phyloP scores from a whole-genome alignment of 1,140 invertebrate genomes.

The Eulimnadia texana region DNA sequence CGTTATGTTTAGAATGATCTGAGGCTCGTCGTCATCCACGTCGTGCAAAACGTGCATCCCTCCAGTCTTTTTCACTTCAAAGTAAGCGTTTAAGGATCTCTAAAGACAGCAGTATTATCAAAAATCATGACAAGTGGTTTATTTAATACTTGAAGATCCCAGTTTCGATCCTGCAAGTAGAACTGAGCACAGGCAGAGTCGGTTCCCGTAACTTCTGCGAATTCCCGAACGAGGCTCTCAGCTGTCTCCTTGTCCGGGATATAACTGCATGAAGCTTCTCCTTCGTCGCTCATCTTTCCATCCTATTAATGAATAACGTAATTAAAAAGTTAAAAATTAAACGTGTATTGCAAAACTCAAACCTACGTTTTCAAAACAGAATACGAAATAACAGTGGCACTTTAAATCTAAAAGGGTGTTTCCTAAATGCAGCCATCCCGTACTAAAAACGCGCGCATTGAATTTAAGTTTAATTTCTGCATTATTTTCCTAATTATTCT shows the following conservation, averaged over 20 bases:
- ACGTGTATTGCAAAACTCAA: too few relatives aligned
- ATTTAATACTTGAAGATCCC: slow-evolving; percentile 34
- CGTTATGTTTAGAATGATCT: slow-evolving; percentile 25
- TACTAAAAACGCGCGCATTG: too few relatives aligned
- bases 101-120: slow-evolving; percentile 16
- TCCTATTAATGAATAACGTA: too few relatives aligned
- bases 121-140: not conserved
- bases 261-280: slow-evolving; percentile 18
- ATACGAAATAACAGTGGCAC: too few relatives aligned
- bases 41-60: slow-evolving; percentile 21
- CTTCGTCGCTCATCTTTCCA: slow-evolving; percentile 7
- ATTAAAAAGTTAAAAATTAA: too few relatives aligned
- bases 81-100: slow-evolving; percentile 33
- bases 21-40: slow-evolving; percentile 21
- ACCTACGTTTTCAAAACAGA: too few relatives aligned
- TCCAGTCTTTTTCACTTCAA: slow-evolving; percentile 26
- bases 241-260: slow-evolving; percentile 30
- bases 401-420: not conserved
- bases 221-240: slow-evolving; percentile 32
- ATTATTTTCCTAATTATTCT: too few relatives aligned
- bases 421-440: not conserved
- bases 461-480: too few relatives aligned
- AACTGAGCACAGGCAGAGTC: slow-evolving; percentile 40
- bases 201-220: slow-evolving; percentile 37
- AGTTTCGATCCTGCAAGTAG: slow-evolving; percentile 38